These are phyloP conservation scores for Megathymus violae DNA, from an alignment of 1,140 invertebrate genomes.

Conservation along the genomic window DNA sequence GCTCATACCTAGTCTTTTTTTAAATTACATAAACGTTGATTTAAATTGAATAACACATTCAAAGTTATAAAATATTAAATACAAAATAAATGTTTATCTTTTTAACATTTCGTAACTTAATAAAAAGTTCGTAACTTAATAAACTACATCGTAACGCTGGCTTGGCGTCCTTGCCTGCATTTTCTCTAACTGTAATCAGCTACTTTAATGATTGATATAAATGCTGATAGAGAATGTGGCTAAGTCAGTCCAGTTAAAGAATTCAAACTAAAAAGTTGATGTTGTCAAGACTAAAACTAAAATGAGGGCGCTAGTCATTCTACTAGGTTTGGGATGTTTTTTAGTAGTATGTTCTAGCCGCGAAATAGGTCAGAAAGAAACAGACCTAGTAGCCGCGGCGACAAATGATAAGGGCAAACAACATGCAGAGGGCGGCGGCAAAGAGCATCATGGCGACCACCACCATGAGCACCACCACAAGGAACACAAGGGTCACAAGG, in stretches of 20 bases:
- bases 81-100: slow-evolving; percentile 3
- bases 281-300: slow-evolving; percentile 39
- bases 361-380: slow-evolving; percentile 57
- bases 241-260: slow-evolving; percentile 65
- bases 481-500: slow-evolving; percentile 84
- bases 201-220: slow-evolving; percentile 78
- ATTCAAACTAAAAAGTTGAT: slow-evolving; percentile 63
- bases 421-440: slow-evolving; percentile 83
- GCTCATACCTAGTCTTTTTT: too few species aligned
- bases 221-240: slow-evolving; percentile 56
- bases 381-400: slow-evolving; percentile 78
- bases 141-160: slow-evolving; percentile 64
- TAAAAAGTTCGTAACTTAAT: slow-evolving; percentile 59
- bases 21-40: too few species aligned
- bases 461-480: slow-evolving; percentile 84
- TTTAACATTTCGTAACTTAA: too few species aligned
- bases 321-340: slow-evolving; percentile 62
- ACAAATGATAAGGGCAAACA: slow-evolving; percentile 77
- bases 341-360: slow-evolving; percentile 57
- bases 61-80: slow-evolving; percentile 5
- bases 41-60: too few species aligned
- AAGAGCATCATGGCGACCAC: slow-evolving; percentile 84
- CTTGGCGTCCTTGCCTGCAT: slow-evolving; percentile 73
- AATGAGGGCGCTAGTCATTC: slow-evolving; percentile 76
- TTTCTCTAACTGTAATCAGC: slow-evolving; percentile 76